A percentile compares a stretch with the other conserved stretches of the same genome.
Conservation (phyloP, 1,140 invertebrate genomes). For the Leucophenga varia region DNA sequence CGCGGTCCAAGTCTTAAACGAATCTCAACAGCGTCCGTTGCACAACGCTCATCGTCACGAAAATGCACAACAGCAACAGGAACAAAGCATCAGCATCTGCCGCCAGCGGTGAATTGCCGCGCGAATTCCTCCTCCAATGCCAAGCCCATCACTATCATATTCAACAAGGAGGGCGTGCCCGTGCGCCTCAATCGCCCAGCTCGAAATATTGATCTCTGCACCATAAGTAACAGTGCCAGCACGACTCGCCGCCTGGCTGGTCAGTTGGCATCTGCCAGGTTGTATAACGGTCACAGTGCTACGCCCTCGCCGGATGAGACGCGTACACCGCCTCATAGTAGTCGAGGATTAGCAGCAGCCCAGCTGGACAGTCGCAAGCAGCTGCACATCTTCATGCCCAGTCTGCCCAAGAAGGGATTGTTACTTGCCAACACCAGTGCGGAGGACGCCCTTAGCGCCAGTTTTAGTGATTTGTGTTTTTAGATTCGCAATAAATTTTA, state of each 20-base stretch:
- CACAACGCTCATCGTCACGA: no score
- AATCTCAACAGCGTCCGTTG: conserved; percentile 8
- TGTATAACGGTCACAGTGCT: conserved; percentile 40
- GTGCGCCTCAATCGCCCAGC: conserved; percentile 46
- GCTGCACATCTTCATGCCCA: conserved; percentile 53
- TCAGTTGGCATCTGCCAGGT: conserved; percentile 34
- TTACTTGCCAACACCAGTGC: conserved; percentile 5
- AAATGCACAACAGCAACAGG: conserved; percentile 1
- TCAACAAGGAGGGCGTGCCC: conserved; percentile 50
- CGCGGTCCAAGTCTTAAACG: no score
- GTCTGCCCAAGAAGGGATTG: conserved; percentile 45
- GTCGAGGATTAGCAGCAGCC: conserved; percentile 17
- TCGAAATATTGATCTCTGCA: conserved; percentile 47
- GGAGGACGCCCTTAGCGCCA: conserved; percentile 20
- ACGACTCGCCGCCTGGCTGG: conserved; percentile 40
- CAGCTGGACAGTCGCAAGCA: conserved; percentile 35
- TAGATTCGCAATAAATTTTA: no score
- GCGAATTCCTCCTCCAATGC: conserved; percentile 17
- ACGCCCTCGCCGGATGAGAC: conserved; percentile 10
- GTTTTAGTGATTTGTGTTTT: conserved; percentile 35
- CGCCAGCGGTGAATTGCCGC: no score
- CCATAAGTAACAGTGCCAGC: conserved; percentile 33
- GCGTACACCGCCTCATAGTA: conserved; percentile 28
- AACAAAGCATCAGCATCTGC: conserved; percentile 11
- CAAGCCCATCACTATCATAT: conserved; percentile 53